phyloP scores from a whole-genome alignment of 2,113 vertebrate genomes.

The Mustelus asterias region DNA sequence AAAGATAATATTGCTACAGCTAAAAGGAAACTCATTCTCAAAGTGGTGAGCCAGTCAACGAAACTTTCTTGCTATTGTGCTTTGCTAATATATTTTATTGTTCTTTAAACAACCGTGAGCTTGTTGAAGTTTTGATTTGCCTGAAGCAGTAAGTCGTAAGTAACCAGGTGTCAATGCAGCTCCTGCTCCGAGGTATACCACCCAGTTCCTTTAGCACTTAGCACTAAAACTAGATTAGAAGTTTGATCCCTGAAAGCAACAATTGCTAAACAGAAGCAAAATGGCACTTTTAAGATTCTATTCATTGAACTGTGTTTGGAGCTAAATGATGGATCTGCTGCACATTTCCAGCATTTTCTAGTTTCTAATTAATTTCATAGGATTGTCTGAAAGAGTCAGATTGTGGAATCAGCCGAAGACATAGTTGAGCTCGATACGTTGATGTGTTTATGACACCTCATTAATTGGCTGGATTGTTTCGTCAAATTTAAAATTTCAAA shows the following conservation, averaged over 20 bases:
- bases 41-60: background rate
- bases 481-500: too few relatives aligned
- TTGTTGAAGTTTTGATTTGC: conserved; percentile 12
- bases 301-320: background rate
- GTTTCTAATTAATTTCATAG: background rate
- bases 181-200: conserved; percentile 7
- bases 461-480: background rate
- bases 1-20: background rate
- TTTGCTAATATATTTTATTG: conserved; percentile 7
- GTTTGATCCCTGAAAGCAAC: background rate
- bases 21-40: background rate
- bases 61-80: background rate
- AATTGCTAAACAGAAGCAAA: background rate
- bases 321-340: background rate
- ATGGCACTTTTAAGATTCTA: background rate
- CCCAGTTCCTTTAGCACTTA: background rate
- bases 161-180: background rate
- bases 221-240: background rate
- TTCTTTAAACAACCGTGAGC: conserved; percentile 1
- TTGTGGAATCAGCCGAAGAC: background rate
- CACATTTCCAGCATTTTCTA: background rate
- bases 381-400: background rate
- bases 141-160: background rate
- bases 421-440: background rate
- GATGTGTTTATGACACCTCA: background rate